phyloP scores from a whole-genome alignment of 2,888 invertebrate genomes.

The Drosophila merina region DNA sequence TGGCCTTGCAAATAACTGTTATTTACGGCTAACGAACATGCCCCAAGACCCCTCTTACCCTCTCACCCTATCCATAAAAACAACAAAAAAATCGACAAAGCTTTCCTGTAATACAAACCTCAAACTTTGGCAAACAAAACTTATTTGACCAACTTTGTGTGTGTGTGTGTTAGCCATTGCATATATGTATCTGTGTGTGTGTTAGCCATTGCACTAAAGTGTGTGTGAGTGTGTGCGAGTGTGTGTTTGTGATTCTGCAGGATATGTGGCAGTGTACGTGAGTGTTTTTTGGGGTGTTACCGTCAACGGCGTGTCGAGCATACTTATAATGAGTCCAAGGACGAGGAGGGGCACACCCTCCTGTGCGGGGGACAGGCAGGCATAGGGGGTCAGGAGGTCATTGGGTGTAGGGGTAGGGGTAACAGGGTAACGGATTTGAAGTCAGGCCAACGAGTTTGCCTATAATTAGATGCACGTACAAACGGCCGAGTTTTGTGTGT shows the following conservation, averaged over 20 bases:
- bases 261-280: conserved; percentile 9
- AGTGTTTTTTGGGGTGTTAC: conserved; percentile 43
- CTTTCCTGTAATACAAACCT: conserved; percentile 52
- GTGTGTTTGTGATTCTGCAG: conserved; percentile 1
- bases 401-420: background rate
- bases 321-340: conserved; percentile 48
- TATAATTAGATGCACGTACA: conserved; percentile 70
- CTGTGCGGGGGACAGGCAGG: background rate
- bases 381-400: conserved; percentile 1
- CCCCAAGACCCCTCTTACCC: conserved; percentile 5
- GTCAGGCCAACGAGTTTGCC: conserved; percentile 28
- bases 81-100: conserved; percentile 7
- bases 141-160: conserved; percentile 67
- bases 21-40: conserved; percentile 39
- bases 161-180: conserved; percentile 13
- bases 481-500: conserved; percentile 18
- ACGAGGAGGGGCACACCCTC: background rate
- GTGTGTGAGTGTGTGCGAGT: background rate
- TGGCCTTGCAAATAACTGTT: conserved; percentile 37
- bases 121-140: conserved; percentile 66
- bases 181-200: conserved; percentile 3
- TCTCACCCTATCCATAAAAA: background rate
- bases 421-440: background rate
- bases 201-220: conserved; percentile 1
- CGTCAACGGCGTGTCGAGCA: conserved; percentile 42